Evolutionary conservation across 2,888 invertebrate species (phyloP), one percentile per base, ranked within the genome.

Genomic region (Eupithecia exiguata): DNA sequence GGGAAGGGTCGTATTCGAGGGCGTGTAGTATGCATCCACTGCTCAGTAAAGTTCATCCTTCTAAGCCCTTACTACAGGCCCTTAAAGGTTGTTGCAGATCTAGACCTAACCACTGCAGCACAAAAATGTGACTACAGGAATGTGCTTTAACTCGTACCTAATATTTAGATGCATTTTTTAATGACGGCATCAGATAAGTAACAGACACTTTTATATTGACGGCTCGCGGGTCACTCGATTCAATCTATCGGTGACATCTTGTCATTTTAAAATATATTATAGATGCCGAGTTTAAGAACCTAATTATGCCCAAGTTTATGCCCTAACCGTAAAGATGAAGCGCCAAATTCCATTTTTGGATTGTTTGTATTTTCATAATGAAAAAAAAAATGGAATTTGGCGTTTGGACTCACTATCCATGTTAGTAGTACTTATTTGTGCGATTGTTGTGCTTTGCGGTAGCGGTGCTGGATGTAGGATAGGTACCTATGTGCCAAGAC

Each of bases 1-100:
- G 94, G 94, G 93, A 94, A 93, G 94, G 94, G 93, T 92, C 93
- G 91, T 84, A 87, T 81, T 85, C 89, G 89, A 93, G 93, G 94
- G 94, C 93, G 93, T 92, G 87, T 91, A 90, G 90, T 65, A 92
- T 92, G 93, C 93, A 87, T 66, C 66, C 86, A 84, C 85, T 90
- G 93, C 93, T 91, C 88, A 89, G 25, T 58, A 58, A 58, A 91
- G 89, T 89, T 90, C 89, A 90, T 90, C 90, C 89, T 92, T 87
- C 84, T 81, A 83, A 87, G 88, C 90, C 92, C 93, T 91, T 90
- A 92, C 92, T 87, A 91, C 84, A 84, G 79, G 71, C 77, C 66
- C 66, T 66, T 66, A 66, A 58, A 58, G 58, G 58, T 58, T 58
- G 58, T 25, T 1, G 21, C 58, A 58, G 5, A 58, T 25, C 25